A percentile compares a stretch with the other conserved stretches of the same genome.
Evolutionary conservation across 1,140 invertebrate species (phyloP).

Genomic region (Lasioglossum albipes): DNA sequence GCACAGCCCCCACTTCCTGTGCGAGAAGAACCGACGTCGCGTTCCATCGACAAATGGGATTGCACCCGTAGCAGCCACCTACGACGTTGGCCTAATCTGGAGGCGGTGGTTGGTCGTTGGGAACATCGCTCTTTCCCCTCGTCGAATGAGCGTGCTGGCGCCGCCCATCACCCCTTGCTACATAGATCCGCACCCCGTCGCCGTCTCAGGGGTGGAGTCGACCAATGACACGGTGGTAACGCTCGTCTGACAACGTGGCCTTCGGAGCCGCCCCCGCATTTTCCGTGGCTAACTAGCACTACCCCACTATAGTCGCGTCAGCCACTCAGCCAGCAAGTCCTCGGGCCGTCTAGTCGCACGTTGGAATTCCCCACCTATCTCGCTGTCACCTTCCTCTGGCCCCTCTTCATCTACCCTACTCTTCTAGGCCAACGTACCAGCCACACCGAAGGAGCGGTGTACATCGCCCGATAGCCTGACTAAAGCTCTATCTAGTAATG

Average conservation of each 20-base stretch:
- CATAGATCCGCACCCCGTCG: conserved; percentile 42
- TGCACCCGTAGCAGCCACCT: conserved; percentile 17
- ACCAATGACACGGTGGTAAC: conserved; percentile 75
- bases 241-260: conserved; percentile 74
- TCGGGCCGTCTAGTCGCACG: conserved; percentile 59
- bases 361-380: conserved; percentile 53
- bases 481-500: conserved; percentile 28
- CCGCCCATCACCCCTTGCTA: conserved; percentile 60
- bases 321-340: conserved; percentile 79
- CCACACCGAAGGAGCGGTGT: conserved; percentile 38
- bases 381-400: conserved; percentile 38
- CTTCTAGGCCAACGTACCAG: conserved; percentile 58
- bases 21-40: conserved; percentile 9
- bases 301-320: conserved; percentile 67
- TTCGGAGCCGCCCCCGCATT: conserved; percentile 70
- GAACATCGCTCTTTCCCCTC: conserved; percentile 13
- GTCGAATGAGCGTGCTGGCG: conserved; percentile 52
- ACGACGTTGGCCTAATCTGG: conserved; percentile 46
- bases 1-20: neutral
- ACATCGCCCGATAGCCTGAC: conserved; percentile 35
- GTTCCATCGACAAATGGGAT: conserved; percentile 32
- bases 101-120: conserved; percentile 49
- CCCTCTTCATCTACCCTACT: conserved; percentile 23
- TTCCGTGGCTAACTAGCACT: conserved; percentile 74
- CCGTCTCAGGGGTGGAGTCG: conserved; percentile 69